These are phyloP conservation scores for Helicoverpa assulta DNA, from an alignment of 2,888 invertebrate species.

Conservation along the genomic window DNA sequence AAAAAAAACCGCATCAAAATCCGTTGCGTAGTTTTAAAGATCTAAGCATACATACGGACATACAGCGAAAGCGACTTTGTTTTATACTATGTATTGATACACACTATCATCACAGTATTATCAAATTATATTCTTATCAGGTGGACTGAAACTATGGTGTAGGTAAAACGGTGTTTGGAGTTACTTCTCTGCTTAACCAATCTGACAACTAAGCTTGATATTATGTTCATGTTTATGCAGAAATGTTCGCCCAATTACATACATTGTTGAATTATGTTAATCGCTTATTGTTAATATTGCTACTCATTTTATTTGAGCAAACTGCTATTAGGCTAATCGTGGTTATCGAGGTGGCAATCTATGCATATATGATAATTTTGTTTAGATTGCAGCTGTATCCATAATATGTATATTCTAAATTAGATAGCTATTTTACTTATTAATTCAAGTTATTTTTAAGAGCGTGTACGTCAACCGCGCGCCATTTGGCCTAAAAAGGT, in stretches of 20 bases:
- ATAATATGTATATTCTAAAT: neutral
- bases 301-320: conserved; percentile 31
- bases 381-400: conserved; percentile 1
- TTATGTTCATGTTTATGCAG: neutral
- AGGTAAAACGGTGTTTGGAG: too few species aligned
- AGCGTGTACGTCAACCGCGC: neutral
- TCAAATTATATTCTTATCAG: too few species aligned
- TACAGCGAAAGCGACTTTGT: too few species aligned
- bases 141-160: too few species aligned
- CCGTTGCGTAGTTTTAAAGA: too few species aligned
- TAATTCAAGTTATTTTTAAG: neutral
- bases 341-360: conserved; percentile 24
- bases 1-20: too few species aligned
- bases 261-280: conserved; percentile 30
- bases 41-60: too few species aligned
- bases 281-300: conserved; percentile 35
- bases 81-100: too few species aligned
- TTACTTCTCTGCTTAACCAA: neutral
- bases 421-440: neutral
- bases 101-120: too few species aligned
- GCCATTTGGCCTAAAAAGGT: too few species aligned
- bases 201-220: neutral
- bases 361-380: conserved; percentile 10
- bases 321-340: conserved; percentile 34
- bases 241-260: conserved; percentile 15